Evolutionary conservation across 2,113 vertebrate species (phyloP), one percentile per base, ranked within the genome.

Genomic region (Columba livia): DNA sequence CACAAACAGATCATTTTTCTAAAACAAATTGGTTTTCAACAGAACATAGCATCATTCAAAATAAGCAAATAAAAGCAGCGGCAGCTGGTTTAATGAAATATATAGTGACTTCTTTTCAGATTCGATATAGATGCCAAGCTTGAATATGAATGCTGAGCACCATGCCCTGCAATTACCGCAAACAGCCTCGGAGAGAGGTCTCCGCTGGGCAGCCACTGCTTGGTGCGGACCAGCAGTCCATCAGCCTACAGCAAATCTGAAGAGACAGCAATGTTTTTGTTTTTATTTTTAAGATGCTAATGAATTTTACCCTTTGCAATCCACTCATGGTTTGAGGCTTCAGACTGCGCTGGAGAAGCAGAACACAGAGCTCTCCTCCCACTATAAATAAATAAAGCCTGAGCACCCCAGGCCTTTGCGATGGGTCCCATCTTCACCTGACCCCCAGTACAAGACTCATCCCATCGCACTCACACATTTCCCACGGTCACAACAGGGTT

Each of bases 91-190:
- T 96, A 96, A 95, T 94, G 84, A 89, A 92, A 96, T 91, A 94
- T 32, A 87, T 51, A 92, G 94, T 94, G 89, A 94, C 93, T 97
- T 97, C 90, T 96, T 94, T 96, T 96, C 95, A 94, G 91, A 92
- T 96, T 85, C 89, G 92, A 72, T 87, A 47, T 25, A 93, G 80
- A 92, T 79, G 90, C 88, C 92, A 84, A 72, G 85, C 91, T 89
- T 1, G 5, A 82, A 74, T 79, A 73, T 5, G 77, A 80, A 47
- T 16, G 78, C 85, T 24, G 80, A 94, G 88, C 2, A 1, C 70
- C 6, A 10, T 83, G 89, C 67, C 75, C 92, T 82, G 88, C 86
- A 90, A 85, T 96, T 85, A 89, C 65, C 40, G 11, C 87, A 65
- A 79, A 47, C 72, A 78, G 91, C 78, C 83, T 90, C 2, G 0